These are phyloP conservation scores for Betta splendens DNA, from an alignment of 2,797 vertebrate species.

Conservation along the genomic window DNA sequence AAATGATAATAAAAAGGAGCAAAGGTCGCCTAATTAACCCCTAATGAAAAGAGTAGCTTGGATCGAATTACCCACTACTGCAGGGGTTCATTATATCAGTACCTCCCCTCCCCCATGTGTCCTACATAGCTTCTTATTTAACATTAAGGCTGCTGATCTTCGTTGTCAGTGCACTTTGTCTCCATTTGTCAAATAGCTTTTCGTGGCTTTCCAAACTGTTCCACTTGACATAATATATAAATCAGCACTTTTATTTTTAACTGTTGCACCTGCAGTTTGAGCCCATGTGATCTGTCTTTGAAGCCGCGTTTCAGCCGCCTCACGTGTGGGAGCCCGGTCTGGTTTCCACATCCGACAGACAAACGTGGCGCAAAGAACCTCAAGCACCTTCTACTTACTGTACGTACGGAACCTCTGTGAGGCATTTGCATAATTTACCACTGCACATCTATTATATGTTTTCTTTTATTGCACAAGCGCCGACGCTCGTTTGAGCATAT, in stretches of 20 bases:
- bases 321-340: slow-evolving; percentile 1
- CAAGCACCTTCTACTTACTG: too few species aligned
- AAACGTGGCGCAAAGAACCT: slow-evolving; percentile 23
- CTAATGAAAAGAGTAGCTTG: not conserved
- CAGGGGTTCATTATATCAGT: slow-evolving; percentile 12
- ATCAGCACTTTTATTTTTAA: slow-evolving; percentile 42
- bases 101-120: slow-evolving; percentile 16
- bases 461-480: too few species aligned
- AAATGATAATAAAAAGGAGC: not conserved
- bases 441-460: too few species aligned
- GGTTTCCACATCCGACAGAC: slow-evolving; percentile 25
- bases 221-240: slow-evolving; percentile 28
- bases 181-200: slow-evolving; percentile 9
- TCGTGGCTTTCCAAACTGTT: slow-evolving; percentile 19
- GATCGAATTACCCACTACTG: slow-evolving; percentile 5
- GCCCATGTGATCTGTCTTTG: slow-evolving; percentile 30
- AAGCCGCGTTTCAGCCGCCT: slow-evolving; percentile 22
- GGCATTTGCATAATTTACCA: slow-evolving; percentile 6
- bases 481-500: slow-evolving; percentile 14
- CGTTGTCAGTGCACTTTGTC: slow-evolving; percentile 10
- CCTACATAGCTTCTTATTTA: slow-evolving; percentile 18
- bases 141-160: slow-evolving; percentile 10
- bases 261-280: slow-evolving; percentile 44
- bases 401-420: too few species aligned
- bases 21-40: not conserved